These are phyloP conservation scores for Sisyra terminalis DNA, from an alignment of 2,888 invertebrate species.

Conservation along the genomic window DNA sequence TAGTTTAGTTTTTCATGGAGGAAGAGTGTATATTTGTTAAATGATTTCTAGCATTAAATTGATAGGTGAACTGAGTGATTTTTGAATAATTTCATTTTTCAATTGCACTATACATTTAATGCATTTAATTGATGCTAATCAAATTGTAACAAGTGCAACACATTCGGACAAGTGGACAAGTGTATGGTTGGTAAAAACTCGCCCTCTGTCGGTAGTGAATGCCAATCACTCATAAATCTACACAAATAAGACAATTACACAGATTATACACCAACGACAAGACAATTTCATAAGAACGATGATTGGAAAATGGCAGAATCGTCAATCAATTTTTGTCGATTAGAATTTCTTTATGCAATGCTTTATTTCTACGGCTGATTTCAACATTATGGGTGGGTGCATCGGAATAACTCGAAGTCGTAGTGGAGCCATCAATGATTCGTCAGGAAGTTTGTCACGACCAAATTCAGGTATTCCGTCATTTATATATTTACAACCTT, in stretches of 20 bases:
- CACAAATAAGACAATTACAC: background rate
- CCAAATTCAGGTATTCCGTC: slow-evolving; percentile 54
- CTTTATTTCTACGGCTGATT: slow-evolving; percentile 18
- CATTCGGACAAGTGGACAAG: too few relatives aligned
- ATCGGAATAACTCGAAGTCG: slow-evolving; percentile 70
- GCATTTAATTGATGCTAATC: too few relatives aligned
- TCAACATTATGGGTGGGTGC: slow-evolving; percentile 59
- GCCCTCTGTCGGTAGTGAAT: too few relatives aligned
- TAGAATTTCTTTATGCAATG: slow-evolving; percentile 28
- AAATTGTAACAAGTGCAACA: too few relatives aligned
- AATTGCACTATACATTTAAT: too few relatives aligned
- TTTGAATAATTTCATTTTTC: too few relatives aligned
- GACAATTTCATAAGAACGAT: slow-evolving; percentile 16
- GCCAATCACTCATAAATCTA: background rate
- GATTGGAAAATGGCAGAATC: slow-evolving; percentile 24
- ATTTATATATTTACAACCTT: slow-evolving; percentile 10
- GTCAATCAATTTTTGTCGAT: slow-evolving; percentile 12
- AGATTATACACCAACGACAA: background rate
- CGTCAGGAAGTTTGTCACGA: slow-evolving; percentile 63
- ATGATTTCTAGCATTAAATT: too few relatives aligned
- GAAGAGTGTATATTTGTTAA: too few relatives aligned
- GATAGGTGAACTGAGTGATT: too few relatives aligned
- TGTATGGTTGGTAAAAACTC: too few relatives aligned
- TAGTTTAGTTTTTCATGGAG: too few relatives aligned
- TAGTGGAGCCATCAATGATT: slow-evolving; percentile 66